phyloP scores from a whole-genome alignment of 2,113 vertebrate species.

The Pterocles gutturalis region DNA sequence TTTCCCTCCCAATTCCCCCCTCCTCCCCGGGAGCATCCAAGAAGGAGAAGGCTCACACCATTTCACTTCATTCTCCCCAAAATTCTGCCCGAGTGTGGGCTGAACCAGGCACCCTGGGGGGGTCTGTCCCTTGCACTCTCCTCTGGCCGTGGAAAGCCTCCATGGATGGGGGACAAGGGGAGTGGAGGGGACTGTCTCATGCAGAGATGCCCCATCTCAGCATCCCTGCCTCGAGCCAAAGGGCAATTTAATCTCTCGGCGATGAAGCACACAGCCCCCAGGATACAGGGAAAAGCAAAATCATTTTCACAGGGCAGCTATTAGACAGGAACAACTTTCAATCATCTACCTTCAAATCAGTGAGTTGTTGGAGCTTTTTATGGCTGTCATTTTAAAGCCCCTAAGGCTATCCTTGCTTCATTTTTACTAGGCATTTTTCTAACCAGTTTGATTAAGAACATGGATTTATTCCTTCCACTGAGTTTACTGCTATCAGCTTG shows the following conservation, averaged over 20 bases:
- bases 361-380: neutral
- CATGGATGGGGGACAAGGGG: accelerated
- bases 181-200: neutral
- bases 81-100: neutral
- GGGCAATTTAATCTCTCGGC: too few relatives aligned
- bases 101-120: neutral
- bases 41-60: accelerated
- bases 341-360: neutral
- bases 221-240: accelerated
- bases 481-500: neutral
- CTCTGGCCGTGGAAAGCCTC: neutral
- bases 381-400: neutral
- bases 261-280: neutral
- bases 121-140: neutral
- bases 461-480: neutral
- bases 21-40: neutral
- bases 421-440: neutral
- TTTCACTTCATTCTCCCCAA: neutral
- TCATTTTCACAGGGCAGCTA: neutral
- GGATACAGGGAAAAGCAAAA: neutral
- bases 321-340: neutral
- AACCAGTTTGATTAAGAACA: neutral
- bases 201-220: neutral
- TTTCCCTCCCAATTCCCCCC: neutral
- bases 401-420: neutral